A percentile compares a stretch with the other conserved stretches of the same genome.
phyloP scores from a whole-genome alignment of 2,113 vertebrate genomes.

The Emydocephalus ijimae region DNA sequence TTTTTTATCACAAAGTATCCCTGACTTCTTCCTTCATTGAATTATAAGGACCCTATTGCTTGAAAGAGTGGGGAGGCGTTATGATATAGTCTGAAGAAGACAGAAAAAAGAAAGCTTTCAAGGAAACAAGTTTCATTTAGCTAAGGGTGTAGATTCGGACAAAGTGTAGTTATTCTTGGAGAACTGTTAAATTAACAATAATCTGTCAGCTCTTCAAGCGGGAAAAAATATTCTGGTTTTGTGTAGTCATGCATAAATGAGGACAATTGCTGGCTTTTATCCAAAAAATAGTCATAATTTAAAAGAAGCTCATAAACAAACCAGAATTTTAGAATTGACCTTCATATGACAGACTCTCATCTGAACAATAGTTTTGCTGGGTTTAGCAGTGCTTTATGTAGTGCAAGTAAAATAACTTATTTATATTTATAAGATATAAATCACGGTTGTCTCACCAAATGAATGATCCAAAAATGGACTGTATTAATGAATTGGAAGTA shows the following conservation, averaged over 20 bases:
- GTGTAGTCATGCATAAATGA: neutral
- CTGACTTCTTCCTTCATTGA: neutral
- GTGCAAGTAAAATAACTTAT: neutral
- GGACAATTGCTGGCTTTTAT: constrained; percentile 6
- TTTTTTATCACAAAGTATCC: neutral
- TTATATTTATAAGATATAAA: neutral
- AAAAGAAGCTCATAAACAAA: neutral
- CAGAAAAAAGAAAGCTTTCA: neutral
- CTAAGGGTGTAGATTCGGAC: neutral
- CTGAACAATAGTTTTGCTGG: neutral
- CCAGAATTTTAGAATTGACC: neutral
- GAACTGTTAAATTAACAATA: neutral
- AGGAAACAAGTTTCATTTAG: neutral
- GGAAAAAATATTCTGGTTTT: neutral
- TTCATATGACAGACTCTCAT: neutral
- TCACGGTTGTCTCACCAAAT: neutral
- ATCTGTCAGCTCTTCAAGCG: neutral
- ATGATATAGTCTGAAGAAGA: neutral
- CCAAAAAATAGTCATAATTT: neutral
- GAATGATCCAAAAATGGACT: neutral
- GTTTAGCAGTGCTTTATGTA: neutral
- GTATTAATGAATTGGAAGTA: neutral
- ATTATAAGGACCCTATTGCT: neutral
- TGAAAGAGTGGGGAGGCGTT: neutral
- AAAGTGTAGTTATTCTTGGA: neutral